Evolutionary conservation across 1,140 invertebrate genomes (phyloP).

Genomic region (Parasteatoda tepidariorum): DNA sequence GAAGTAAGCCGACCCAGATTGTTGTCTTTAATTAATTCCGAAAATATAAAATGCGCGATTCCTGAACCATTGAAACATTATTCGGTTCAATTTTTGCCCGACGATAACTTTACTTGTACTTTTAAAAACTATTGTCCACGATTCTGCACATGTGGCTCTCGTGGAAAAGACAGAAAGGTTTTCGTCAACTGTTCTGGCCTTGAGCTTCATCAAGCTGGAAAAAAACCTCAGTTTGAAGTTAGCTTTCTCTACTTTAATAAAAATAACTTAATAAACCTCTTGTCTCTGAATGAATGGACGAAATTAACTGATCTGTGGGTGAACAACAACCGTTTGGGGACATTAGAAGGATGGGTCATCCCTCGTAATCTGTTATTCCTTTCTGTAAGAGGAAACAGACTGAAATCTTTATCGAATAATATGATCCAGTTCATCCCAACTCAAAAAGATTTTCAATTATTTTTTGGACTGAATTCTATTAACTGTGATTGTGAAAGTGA

Average conservation of each 20-base stretch:
- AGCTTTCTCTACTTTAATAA: constrained; percentile 28
- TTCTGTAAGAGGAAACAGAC: constrained; percentile 16
- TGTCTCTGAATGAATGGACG: constrained; percentile 4
- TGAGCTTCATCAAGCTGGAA: background rate
- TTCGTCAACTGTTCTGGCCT: constrained; percentile 34
- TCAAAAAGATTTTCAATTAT: constrained; percentile 4
- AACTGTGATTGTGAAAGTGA: constrained; percentile 18
- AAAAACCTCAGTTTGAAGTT: background rate
- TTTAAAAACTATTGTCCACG: constrained; percentile 1
- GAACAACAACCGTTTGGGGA: background rate
- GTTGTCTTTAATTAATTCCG: background rate
- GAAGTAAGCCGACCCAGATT: background rate
- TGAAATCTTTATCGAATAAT: background rate
- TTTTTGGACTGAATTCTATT: constrained; percentile 11
- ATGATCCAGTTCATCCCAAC: constrained; percentile 2
- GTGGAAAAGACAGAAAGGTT: constrained; percentile 19
- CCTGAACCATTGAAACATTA: background rate
- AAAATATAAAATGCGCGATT: constrained; percentile 3
- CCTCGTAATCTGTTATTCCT: constrained; percentile 9
- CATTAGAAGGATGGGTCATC: background rate
- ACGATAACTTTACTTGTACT: constrained; percentile 24
- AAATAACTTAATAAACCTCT: constrained; percentile 3
- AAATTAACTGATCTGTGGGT: constrained; percentile 25
- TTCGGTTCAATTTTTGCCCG: background rate
- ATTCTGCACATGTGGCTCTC: constrained; percentile 24